Evolutionary conservation across 1,140 invertebrate genomes (phyloP), one percentile per base, ranked within the genome.

Genomic region (Holcopasites calliopsidis): DNA sequence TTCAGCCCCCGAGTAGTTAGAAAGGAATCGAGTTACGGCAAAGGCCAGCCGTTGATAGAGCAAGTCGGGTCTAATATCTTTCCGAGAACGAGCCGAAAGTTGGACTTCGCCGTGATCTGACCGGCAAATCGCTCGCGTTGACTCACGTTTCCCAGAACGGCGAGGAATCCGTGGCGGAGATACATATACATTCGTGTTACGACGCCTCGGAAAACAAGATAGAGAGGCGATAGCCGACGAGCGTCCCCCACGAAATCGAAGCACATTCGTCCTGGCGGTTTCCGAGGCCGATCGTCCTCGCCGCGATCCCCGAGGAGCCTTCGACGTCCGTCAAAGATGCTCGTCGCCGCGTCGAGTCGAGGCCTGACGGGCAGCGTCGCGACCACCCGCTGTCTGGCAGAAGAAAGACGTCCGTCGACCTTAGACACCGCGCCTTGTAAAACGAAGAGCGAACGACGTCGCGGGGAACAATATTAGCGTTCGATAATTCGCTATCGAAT

Each of bases 121-220:
- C 6, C 31, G 54, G 13, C 21, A 23, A 21, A 7, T 42, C 16
- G 16, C 2, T 28, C 35, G n/a, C 26, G 23, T 26, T 38, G 21
- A 65, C 47, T 50, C 47, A 65, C 21, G 44, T 65, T 65, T 35
- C 44, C 62, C 23, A n/a, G 62, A 65, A 65, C 13, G 8, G 11
- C 44, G 1, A 10, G 26, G 28, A 38, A 50, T 35, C 16, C 8
- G 7, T 3, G 40, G 28, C 10, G 6, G 2, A 5, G 47, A 6
- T 3, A 1, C n/a, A 26, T 38, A 33, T 60, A 33, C 13, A 1
- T 7, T n/a, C n/a, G n/a, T n/a, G n/a, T n/a, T n/a, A n/a, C n/a
- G n/a, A 21, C 40, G 40, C 31, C 7, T 44, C n/a, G 1, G 33
- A n/a, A 64, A 33, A 49, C 18, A 6, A 47, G n/a, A 13, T 5